Conservation (phyloP, 2,888 invertebrate species). For the Torymus auratus region DNA sequence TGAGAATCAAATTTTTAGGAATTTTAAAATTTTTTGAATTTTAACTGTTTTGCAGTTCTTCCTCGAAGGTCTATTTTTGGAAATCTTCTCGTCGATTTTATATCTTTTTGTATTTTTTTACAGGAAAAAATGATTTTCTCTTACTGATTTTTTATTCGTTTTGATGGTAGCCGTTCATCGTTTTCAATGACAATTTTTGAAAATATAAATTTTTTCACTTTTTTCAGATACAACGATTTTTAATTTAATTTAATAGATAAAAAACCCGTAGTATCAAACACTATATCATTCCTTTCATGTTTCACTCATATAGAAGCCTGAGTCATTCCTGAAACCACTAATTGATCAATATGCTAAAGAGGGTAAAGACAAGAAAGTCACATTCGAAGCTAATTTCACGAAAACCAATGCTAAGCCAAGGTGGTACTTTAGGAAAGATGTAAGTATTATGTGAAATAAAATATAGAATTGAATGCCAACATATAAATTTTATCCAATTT, state of each 20-base stretch:
- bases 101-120: slow-evolving; percentile 26
- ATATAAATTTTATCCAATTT: not conserved
- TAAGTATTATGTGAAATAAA: slow-evolving; percentile 77
- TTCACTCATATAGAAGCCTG: slow-evolving; percentile 85
- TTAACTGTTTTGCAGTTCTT: slow-evolving; percentile 5
- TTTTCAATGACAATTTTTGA: slow-evolving; percentile 49
- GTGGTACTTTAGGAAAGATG: slow-evolving; percentile 95
- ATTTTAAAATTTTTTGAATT: slow-evolving; percentile 18
- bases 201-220: slow-evolving; percentile 26
- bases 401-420: slow-evolving; percentile 96
- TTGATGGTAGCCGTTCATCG: slow-evolving; percentile 29
- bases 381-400: slow-evolving; percentile 95
- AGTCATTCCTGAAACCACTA: slow-evolving; percentile 94
- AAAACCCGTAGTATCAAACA: not conserved
- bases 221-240: slow-evolving; percentile 36
- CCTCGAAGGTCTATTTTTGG: slow-evolving; percentile 9
- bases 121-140: not conserved
- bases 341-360: slow-evolving; percentile 96
- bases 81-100: slow-evolving; percentile 12
- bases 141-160: slow-evolving; percentile 30
- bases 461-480: not conserved
- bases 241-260: not conserved
- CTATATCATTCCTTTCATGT: slow-evolving; percentile 25
- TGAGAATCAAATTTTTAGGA: not conserved
- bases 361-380: slow-evolving; percentile 96